A percentile compares a stretch with the other conserved stretches of the same genome.
phyloP scores from a whole-genome alignment of 2,888 invertebrate species.

The Drosophila buzzatii region DNA sequence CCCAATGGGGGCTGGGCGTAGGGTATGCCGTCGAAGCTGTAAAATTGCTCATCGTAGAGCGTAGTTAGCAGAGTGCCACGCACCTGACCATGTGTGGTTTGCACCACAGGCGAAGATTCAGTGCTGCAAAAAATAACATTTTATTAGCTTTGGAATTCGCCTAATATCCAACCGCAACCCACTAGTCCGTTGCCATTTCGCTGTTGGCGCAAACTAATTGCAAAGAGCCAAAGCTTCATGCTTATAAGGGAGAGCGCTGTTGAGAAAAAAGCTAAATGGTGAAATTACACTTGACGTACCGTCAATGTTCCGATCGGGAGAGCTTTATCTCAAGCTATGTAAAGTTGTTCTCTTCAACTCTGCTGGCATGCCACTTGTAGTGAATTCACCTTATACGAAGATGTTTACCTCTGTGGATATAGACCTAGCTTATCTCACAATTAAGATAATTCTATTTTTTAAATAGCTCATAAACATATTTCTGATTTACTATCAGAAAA shows the following conservation, averaged over 20 bases:
- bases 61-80: constrained; percentile 64
- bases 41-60: constrained; percentile 70
- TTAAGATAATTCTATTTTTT: background rate
- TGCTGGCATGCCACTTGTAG: background rate
- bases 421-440: background rate
- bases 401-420: background rate
- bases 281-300: background rate
- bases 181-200: constrained; percentile 54
- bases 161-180: background rate
- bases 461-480: background rate
- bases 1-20: constrained; percentile 75
- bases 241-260: background rate
- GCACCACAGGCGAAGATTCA: constrained; percentile 56
- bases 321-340: background rate
- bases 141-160: background rate
- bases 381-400: background rate
- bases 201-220: constrained; percentile 5
- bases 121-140: constrained; percentile 16
- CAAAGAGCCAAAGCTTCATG: background rate
- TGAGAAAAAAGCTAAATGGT: background rate
- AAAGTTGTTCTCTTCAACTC: background rate
- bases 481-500: background rate
- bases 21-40: constrained; percentile 79
- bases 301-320: background rate
- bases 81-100: constrained; percentile 76